Conservation (phyloP, 1,140 invertebrate species). For the Sipha flava region DNA sequence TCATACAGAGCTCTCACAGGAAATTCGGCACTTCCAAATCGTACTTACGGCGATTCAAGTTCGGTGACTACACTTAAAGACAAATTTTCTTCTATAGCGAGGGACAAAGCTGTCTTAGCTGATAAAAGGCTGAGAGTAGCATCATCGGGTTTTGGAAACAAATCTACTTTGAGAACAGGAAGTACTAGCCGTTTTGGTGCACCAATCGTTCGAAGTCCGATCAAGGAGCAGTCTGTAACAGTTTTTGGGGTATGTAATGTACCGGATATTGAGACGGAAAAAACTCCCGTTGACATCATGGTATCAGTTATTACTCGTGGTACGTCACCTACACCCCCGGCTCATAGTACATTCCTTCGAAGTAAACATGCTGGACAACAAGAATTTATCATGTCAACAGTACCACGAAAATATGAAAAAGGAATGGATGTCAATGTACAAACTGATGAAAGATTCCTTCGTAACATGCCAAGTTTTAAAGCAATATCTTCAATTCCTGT, state of each 20-base stretch:
- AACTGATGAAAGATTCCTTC: slow-evolving; percentile 35
- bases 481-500: slow-evolving; percentile 1
- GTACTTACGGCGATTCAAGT: not conserved
- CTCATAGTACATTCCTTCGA: slow-evolving; percentile 53
- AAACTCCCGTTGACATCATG: not conserved
- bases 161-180: not conserved
- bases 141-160: not conserved
- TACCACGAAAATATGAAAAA: slow-evolving; percentile 42
- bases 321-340: slow-evolving; percentile 64
- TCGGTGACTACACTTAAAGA: slow-evolving; percentile 14
- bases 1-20: slow-evolving; percentile 10
- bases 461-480: not conserved
- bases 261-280: slow-evolving; percentile 6
- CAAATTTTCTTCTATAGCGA: slow-evolving; percentile 20
- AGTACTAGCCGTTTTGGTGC: not conserved
- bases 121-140: slow-evolving; percentile 14
- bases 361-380: slow-evolving; percentile 59
- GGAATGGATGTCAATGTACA: slow-evolving; percentile 29
- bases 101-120: slow-evolving; percentile 13
- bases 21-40: slow-evolving; percentile 6
- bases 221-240: slow-evolving; percentile 37
- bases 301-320: slow-evolving; percentile 55
- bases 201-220: slow-evolving; percentile 33
- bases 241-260: slow-evolving; percentile 37
- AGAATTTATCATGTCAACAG: slow-evolving; percentile 58